Conservation (phyloP, 1,140 invertebrate genomes). For the Neodiprion virginianus region DNA sequence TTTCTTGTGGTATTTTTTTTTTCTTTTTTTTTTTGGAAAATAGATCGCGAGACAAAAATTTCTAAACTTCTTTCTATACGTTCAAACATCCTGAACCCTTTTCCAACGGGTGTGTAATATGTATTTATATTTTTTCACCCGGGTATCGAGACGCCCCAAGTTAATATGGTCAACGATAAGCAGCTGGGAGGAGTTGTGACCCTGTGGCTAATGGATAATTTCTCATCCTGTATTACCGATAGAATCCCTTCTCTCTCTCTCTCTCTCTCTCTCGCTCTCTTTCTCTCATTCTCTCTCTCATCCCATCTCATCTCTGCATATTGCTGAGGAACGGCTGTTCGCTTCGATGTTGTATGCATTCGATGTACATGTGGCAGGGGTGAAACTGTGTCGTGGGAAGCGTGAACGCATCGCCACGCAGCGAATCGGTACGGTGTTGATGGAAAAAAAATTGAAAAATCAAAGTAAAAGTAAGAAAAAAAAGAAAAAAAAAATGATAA, state of each 20-base stretch:
- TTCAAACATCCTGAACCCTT: neutral
- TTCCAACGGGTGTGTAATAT: neutral
- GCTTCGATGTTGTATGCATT: too few species aligned
- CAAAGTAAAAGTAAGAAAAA: too few species aligned
- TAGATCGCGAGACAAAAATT: constrained; percentile 19
- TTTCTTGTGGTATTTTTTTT: neutral
- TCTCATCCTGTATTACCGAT: neutral
- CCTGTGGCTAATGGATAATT: constrained; percentile 7
- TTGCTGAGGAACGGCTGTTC: too few species aligned
- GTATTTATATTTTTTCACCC: neutral
- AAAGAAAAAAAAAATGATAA: too few species aligned
- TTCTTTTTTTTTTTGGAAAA: constrained; percentile 33
- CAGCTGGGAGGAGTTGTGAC: neutral
- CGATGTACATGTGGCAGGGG: neutral
- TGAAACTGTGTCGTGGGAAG: constrained; percentile 2
- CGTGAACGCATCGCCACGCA: neutral
- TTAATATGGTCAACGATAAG: neutral
- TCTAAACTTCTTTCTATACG: neutral
- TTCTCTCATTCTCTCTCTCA: too few species aligned
- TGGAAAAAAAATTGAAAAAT: too few species aligned
- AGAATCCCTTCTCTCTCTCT: neutral
- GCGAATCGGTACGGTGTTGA: too few species aligned
- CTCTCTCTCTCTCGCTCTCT: neutral
- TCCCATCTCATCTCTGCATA: too few species aligned
- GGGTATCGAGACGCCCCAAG: neutral